Base-by-base conservation (phyloP, 1,140 invertebrate species). In the Agrilus planipennis region DNA sequence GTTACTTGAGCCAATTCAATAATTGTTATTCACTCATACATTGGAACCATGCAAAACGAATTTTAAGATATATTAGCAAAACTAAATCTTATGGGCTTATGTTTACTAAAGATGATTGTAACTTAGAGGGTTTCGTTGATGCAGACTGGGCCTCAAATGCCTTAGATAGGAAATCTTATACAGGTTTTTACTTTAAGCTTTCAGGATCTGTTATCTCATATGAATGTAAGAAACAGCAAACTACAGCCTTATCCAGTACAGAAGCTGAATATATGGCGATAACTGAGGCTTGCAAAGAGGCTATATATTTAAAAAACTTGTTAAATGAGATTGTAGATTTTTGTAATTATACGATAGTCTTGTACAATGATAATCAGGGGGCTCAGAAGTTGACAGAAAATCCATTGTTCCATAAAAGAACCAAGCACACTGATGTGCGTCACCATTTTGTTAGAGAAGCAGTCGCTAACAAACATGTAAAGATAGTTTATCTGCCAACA, bases 11-110 rank as follows among this genome's bases (percentile, higher is more conserved):
- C n/a, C n/a, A n/a, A n/a, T n/a, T n/a, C n/a, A n/a, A n/a, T n/a
- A n/a, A n/a, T n/a, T n/a, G n/a, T n/a, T n/a, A n/a, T n/a, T n/a
- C n/a, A n/a, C n/a, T n/a, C n/a, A n/a, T n/a, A n/a, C n/a, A n/a
- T n/a, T n/a, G n/a, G n/a, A n/a, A n/a, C n/a, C n/a, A n/a, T n/a
- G 60, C 57, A 1, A 65, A 69, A 46, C 31, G 60, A 18, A 41
- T 69, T 7, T 48, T 69, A 18, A 41, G 52, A 16, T 69, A 70
- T 43, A 45, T 71, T 4, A 56, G 58, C 44, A 56, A 52, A 5
- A 68, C 67, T 11, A 44, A 35, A 11, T 28, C 54, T 44, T 45
- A 39, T 22, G 11, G 45, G 41, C 32, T 59, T 14, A 22, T 2
- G 5, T 39, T 21, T 42, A 10, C 15, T 7, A 41, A 42, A 38